These are phyloP conservation scores for Temnopleurus reevesii DNA, from an alignment of 53 echinoderm and acorn worm genomes.

Conservation along the genomic window DNA sequence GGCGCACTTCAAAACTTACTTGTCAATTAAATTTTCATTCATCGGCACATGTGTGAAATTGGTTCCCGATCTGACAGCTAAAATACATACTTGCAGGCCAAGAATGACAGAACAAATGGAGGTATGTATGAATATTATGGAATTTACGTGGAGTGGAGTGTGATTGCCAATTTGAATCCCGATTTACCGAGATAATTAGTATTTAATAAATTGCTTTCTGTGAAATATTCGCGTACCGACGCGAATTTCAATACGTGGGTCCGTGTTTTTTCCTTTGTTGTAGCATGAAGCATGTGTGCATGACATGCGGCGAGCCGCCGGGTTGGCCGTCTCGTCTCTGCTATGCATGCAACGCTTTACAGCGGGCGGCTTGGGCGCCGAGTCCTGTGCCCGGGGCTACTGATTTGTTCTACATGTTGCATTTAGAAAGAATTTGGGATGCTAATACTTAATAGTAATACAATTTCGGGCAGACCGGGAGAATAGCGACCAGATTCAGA, in stretches of 20 bases:
- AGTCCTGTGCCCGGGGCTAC: too few relatives aligned
- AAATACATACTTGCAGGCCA: too few relatives aligned
- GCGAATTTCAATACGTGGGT: constrained; percentile 39
- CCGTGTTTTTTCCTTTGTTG: not conserved
- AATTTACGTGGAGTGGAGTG: not conserved
- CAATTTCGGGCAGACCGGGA: too few relatives aligned
- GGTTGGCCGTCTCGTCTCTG: not conserved
- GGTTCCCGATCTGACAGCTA: too few relatives aligned
- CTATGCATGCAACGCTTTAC: not conserved
- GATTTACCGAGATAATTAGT: not conserved
- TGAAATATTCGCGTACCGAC: not conserved
- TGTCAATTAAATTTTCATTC: too few relatives aligned
- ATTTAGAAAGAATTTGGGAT: too few relatives aligned
- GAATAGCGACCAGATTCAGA: too few relatives aligned
- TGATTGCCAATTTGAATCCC: not conserved
- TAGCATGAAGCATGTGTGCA: not conserved
- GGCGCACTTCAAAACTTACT: too few relatives aligned
- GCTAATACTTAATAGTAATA: too few relatives aligned
- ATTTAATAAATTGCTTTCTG: not conserved
- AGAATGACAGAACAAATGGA: constrained; percentile 47
- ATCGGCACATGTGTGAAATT: too few relatives aligned
- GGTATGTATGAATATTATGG: not conserved
- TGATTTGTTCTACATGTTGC: not conserved
- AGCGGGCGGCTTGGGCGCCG: too few relatives aligned
- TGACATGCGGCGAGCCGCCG: not conserved